Conservation (phyloP, 23 tunicate genomes). For the Trididemnum clinides region DNA sequence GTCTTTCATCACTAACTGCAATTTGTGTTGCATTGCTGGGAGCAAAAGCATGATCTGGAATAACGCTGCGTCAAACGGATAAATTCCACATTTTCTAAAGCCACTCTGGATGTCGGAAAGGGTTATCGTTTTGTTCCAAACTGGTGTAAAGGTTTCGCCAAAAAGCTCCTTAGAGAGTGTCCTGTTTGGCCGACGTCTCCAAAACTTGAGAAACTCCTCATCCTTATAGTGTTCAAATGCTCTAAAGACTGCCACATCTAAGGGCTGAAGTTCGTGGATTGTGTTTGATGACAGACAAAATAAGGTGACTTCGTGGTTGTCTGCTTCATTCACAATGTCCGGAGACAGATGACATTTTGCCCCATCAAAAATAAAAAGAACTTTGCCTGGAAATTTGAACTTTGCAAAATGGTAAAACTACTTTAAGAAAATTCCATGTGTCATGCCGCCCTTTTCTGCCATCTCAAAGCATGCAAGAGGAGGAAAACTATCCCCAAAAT, state of each 20-base stretch:
- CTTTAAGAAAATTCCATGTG: background rate
- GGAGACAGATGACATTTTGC: constrained; percentile 1
- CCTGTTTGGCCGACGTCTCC: background rate
- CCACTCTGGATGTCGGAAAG: background rate
- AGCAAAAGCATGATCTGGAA: constrained; percentile 9
- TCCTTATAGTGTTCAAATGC: background rate
- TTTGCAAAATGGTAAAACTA: background rate
- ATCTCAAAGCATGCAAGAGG: constrained; percentile 8
- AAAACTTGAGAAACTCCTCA: background rate
- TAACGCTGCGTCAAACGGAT: background rate
- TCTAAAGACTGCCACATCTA: background rate
- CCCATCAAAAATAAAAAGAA: constrained; percentile 2
- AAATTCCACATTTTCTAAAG: constrained; percentile 8
- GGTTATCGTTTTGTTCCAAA: constrained; percentile 2
- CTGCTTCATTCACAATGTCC: background rate
- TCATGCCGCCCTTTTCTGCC: constrained; percentile 8
- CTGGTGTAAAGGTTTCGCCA: background rate
- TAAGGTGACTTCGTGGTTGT: background rate
- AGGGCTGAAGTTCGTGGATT: background rate
- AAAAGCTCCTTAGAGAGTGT: background rate
- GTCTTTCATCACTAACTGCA: background rate
- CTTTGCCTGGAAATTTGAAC: background rate
- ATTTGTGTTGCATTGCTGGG: background rate
- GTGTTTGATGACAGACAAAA: constrained; percentile 2
- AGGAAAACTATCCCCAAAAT: background rate